phyloP scores from a whole-genome alignment of 2,797 vertebrate species.

The Fringilla coelebs region DNA sequence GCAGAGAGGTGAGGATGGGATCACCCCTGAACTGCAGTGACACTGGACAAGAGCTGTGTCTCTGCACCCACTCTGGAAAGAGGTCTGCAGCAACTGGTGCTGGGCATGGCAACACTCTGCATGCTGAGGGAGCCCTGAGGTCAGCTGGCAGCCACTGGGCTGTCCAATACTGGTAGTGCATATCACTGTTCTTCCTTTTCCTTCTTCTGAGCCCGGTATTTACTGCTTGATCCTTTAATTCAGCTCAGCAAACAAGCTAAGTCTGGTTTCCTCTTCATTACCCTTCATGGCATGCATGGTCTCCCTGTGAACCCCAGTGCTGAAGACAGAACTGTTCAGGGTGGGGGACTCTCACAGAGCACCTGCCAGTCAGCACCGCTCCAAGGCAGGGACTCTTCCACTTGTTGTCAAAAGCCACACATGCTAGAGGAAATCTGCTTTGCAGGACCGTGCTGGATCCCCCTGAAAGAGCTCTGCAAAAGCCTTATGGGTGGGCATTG shows the following conservation, averaged over 20 bases:
- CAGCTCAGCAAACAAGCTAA: not conserved
- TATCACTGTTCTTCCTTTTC: not conserved
- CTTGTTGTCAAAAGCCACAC: not conserved
- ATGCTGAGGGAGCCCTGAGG: not conserved
- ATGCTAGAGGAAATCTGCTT: not conserved
- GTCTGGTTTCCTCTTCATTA: not conserved
- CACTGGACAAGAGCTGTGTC: not conserved
- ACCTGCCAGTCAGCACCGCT: accelerated
- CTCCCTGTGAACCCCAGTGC: accelerated
- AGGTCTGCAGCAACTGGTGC: not conserved
- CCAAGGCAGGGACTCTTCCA: accelerated
- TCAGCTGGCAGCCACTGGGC: accelerated
- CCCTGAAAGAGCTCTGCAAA: not conserved
- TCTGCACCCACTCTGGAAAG: not conserved
- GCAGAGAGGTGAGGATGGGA: not conserved
- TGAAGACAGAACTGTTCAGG: accelerated
- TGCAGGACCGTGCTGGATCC: not conserved
- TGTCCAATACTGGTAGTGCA: not conserved
- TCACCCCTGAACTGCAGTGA: not conserved
- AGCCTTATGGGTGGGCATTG: not conserved
- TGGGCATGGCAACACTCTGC: not conserved
- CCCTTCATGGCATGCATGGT: accelerated
- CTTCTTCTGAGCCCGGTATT: not conserved
- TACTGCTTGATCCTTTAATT: not conserved
- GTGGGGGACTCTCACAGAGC: not conserved